Percentiles rank a stretch among this genome's conserved stretches.
Conservation (phyloP, 2,113 vertebrate species). For the Notothenia rossii region DNA sequence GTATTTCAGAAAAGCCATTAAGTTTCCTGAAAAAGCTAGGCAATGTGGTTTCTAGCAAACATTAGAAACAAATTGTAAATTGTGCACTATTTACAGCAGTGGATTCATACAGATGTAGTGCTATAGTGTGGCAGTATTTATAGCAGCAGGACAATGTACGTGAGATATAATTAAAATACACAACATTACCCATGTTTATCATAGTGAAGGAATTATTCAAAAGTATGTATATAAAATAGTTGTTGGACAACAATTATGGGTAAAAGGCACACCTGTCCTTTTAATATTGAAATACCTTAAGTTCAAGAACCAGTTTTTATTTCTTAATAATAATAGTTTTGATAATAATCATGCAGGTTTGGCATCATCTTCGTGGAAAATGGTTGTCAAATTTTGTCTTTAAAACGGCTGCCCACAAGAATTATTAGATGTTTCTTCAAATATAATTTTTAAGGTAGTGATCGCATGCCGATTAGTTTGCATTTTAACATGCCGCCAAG, state of each 20-base stretch:
- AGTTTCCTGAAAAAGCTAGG: not conserved
- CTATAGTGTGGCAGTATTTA: not conserved
- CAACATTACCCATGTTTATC: not conserved
- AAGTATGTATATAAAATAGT: not conserved
- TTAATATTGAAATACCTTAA: not conserved
- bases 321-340: not conserved
- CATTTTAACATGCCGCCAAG: not conserved
- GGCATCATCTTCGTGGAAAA: not conserved
- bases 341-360: not conserved
- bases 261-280: not conserved
- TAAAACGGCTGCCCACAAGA: slow-evolving; percentile 2
- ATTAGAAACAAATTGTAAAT: not conserved
- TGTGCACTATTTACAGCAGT: not conserved
- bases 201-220: not conserved
- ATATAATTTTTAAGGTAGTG: not conserved
- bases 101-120: not conserved
- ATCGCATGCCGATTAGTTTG: not conserved
- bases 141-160: not conserved
- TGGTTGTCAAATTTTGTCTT: not conserved
- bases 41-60: not conserved
- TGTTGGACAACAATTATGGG: not conserved
- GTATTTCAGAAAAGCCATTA: not conserved
- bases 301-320: not conserved
- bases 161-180: not conserved
- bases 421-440: slow-evolving; percentile 2